Conservation (phyloP, 2,113 vertebrate genomes). For the Epinephelus moara region DNA sequence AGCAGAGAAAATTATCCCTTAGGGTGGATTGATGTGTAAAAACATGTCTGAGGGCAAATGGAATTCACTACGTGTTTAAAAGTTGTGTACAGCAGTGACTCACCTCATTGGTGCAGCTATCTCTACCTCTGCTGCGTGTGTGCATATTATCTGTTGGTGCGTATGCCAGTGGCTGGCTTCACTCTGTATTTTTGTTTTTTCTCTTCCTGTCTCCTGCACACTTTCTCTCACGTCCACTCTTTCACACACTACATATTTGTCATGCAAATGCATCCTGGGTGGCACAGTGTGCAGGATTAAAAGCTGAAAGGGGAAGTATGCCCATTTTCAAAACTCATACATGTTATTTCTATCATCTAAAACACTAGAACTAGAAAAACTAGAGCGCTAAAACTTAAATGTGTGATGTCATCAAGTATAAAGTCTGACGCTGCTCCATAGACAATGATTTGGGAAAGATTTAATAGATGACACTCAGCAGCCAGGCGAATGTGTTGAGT, state of each 20-base stretch:
- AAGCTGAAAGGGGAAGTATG: not conserved
- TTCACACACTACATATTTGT: conserved; percentile 5
- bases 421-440: no score
- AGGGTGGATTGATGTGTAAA: conserved; percentile 68
- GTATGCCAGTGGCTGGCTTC: not conserved
- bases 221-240: not conserved
- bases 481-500: no score
- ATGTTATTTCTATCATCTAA: no score
- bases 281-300: conserved; percentile 2
- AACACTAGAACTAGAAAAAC: no score
- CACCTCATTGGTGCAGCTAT: conserved; percentile 43
- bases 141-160: conserved; percentile 10
- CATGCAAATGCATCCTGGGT: conserved; percentile 10
- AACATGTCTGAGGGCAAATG: conserved; percentile 74
- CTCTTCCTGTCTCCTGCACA: not conserved
- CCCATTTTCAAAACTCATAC: no score
- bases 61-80: conserved; percentile 67
- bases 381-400: no score
- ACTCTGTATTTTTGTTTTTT: not conserved
- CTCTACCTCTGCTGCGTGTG: conserved; percentile 25
- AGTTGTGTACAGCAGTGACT: conserved; percentile 51
- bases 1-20: conserved; percentile 44
- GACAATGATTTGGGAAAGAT: no score
- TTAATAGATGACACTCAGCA: no score
- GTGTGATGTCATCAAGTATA: no score